These are phyloP conservation scores for Drosophila suboccidentalis DNA, from an alignment of 2,888 invertebrate genomes.

Conservation along the genomic window DNA sequence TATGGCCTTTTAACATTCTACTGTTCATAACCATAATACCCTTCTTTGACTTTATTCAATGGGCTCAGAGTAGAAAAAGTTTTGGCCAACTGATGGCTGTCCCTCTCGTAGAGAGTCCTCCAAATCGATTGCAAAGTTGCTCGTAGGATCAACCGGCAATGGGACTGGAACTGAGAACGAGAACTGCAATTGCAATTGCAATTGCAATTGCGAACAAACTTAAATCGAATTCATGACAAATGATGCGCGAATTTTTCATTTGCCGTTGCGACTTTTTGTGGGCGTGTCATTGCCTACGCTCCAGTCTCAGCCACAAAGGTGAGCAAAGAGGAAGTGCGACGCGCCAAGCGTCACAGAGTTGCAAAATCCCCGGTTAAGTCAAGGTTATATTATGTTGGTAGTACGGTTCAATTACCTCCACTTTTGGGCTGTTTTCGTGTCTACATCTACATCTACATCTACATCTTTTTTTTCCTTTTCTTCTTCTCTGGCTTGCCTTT, in stretches of 20 bases:
- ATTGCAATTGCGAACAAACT: constrained; percentile 55
- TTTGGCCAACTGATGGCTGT: constrained; percentile 16
- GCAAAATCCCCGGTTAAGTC: constrained; percentile 60
- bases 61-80: not conserved
- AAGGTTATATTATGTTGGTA: constrained; percentile 61
- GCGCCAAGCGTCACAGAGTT: constrained; percentile 44
- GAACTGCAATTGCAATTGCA: constrained; percentile 24
- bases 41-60: not conserved
- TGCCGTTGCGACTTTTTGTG: constrained; percentile 30
- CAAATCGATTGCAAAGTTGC: constrained; percentile 29
- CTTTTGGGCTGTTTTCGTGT: constrained; percentile 36
- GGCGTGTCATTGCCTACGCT: constrained; percentile 12
- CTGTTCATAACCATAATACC: not conserved
- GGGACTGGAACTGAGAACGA: not conserved
- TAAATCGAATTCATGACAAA: constrained; percentile 80
- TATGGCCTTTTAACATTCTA: not conserved
- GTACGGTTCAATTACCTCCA: constrained; percentile 76
- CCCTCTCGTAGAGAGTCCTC: not conserved
- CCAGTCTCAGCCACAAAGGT: constrained; percentile 7
- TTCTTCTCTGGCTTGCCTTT: constrained; percentile 10
- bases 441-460: constrained; percentile 4
- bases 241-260: constrained; percentile 74
- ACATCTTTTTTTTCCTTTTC: not conserved
- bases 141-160: constrained; percentile 27
- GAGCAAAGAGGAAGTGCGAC: constrained; percentile 26